phyloP scores from a whole-genome alignment of 2,888 invertebrate species.

The Zonitis immaculata region DNA sequence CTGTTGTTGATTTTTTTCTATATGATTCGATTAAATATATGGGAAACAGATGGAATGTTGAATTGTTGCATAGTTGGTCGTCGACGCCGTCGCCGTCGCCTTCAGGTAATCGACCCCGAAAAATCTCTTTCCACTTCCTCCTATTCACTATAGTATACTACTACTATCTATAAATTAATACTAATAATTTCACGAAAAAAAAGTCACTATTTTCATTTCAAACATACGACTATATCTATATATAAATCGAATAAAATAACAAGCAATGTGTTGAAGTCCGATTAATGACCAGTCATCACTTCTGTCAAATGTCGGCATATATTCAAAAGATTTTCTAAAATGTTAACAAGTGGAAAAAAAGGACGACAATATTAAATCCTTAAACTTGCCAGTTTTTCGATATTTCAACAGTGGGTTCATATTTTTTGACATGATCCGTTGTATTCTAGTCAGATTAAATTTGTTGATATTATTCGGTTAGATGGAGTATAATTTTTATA shows the following conservation, averaged over 20 bases:
- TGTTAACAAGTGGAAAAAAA: background rate
- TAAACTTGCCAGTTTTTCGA: background rate
- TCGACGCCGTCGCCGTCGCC: background rate
- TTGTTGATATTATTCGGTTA: background rate
- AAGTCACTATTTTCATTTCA: too few relatives aligned
- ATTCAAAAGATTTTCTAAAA: background rate
- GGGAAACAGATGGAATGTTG: conserved; percentile 36
- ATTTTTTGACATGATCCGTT: background rate
- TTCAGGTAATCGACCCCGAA: conserved; percentile 30
- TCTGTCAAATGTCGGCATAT: background rate
- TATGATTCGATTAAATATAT: conserved; percentile 31
- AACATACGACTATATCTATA: too few relatives aligned
- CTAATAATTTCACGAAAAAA: too few relatives aligned
- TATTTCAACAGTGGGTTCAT: background rate
- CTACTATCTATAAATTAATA: too few relatives aligned
- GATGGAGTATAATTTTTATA: background rate
- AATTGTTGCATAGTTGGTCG: conserved; percentile 14
- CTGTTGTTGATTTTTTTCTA: conserved; percentile 22
- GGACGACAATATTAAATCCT: background rate
- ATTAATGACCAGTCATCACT: background rate
- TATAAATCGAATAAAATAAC: too few relatives aligned
- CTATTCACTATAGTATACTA: too few relatives aligned
- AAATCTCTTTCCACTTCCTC: conserved; percentile 14
- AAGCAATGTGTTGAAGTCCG: too few relatives aligned
- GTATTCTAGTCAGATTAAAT: background rate